Conservation (phyloP, 2,888 invertebrate genomes). For the Athalia cordata region DNA sequence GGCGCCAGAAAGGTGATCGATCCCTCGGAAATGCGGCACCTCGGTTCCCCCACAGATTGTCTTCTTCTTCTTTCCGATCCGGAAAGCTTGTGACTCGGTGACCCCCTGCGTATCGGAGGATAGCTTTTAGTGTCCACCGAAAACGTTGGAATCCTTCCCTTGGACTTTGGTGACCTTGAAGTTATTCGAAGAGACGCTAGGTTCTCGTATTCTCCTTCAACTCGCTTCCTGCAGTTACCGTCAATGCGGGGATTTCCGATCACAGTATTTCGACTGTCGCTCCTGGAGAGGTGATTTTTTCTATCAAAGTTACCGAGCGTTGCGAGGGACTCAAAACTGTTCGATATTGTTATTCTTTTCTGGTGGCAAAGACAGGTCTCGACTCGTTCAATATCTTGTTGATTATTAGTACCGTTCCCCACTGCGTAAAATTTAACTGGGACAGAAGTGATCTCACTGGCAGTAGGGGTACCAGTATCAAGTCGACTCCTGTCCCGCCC, state of each 20-base stretch:
- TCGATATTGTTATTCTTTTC: constrained; percentile 76
- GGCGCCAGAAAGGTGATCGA: constrained; percentile 19
- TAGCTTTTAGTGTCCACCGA: constrained; percentile 28
- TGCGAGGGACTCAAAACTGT: constrained; percentile 69
- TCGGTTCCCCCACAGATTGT: constrained; percentile 7
- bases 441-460: constrained; percentile 71
- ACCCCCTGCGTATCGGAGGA: not conserved
- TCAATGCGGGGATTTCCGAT: not conserved
- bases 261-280: constrained; percentile 2
- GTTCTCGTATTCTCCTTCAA: constrained; percentile 14
- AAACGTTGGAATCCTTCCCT: constrained; percentile 5
- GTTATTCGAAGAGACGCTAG: constrained; percentile 21
- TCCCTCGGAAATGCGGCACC: constrained; percentile 20
- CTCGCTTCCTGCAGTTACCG: not conserved
- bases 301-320: constrained; percentile 2
- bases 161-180: constrained; percentile 1
- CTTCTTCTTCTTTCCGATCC: not conserved
- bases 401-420: constrained; percentile 55
- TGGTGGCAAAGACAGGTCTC: constrained; percentile 49
- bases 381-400: not conserved
- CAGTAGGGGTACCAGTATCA: constrained; percentile 71
- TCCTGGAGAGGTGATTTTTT: constrained; percentile 19
- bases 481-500: constrained; percentile 78
- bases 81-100: constrained; percentile 8
- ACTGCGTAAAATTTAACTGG: constrained; percentile 58